phyloP scores from a whole-genome alignment of 2,797 vertebrate species.

The Okamejei kenojei region DNA sequence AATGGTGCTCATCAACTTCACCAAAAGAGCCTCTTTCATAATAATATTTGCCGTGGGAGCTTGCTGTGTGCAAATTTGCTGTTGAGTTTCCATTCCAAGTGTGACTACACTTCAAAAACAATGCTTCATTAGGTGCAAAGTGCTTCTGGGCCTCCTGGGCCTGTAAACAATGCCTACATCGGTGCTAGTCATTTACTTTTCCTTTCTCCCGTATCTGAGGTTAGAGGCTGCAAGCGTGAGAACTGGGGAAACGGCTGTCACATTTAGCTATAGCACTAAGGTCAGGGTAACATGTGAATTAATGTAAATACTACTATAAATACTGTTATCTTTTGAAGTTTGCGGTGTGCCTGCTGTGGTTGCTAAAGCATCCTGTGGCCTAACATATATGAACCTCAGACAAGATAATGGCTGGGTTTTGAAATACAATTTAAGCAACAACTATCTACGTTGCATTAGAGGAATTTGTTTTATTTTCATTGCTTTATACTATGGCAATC shows the following conservation, averaged over 20 bases:
- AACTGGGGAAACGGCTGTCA: background rate
- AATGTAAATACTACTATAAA: background rate
- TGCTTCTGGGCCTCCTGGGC: too few relatives aligned
- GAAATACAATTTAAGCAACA: background rate
- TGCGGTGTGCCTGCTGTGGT: background rate
- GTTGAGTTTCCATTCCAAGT: too few relatives aligned
- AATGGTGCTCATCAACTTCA: too few relatives aligned
- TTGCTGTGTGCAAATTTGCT: too few relatives aligned
- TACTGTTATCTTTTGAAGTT: background rate
- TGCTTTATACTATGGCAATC: background rate
- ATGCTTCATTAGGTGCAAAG: too few relatives aligned
- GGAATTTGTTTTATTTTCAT: background rate
- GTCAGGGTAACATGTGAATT: background rate
- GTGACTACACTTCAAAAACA: too few relatives aligned
- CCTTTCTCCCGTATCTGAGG: background rate
- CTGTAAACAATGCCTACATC: too few relatives aligned
- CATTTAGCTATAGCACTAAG: background rate
- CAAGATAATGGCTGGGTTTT: conserved; percentile 4
- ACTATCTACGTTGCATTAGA: background rate
- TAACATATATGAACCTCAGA: background rate
- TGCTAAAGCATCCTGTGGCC: background rate
- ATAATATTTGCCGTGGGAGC: too few relatives aligned
- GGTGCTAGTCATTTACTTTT: background rate
- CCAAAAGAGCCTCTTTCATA: too few relatives aligned
- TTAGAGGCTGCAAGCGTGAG: background rate